phyloP scores from a whole-genome alignment of 2,113 vertebrate species.

The Muntiacus reevesi region DNA sequence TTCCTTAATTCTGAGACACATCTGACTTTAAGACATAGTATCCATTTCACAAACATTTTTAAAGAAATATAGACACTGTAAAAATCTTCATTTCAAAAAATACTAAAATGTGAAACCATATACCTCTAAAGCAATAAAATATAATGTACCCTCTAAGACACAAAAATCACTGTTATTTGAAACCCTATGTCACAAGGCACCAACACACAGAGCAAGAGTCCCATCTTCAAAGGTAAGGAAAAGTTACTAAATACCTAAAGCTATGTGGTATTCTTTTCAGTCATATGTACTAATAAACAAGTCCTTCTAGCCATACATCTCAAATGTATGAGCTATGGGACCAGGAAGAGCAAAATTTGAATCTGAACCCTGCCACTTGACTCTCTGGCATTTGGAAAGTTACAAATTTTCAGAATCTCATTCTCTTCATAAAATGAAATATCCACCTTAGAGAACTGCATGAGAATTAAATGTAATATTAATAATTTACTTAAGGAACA shows the following conservation, averaged over 20 bases:
- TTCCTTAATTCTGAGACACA: conserved; percentile 35
- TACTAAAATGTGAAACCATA: conserved; percentile 18
- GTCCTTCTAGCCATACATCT: neutral
- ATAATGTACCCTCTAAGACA: neutral
- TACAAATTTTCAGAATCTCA: conserved; percentile 18
- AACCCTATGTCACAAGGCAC: neutral
- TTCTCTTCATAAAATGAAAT: conserved; percentile 18
- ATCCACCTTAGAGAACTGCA: neutral
- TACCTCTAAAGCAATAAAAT: conserved; percentile 3
- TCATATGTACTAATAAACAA: neutral
- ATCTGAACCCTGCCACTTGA: neutral
- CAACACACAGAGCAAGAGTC: neutral
- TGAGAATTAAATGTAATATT: neutral
- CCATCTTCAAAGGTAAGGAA: conserved; percentile 4
- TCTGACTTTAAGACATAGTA: conserved; percentile 29
- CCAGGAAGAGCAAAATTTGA: conserved; percentile 26
- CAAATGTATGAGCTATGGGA: neutral
- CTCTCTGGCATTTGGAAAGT: neutral
- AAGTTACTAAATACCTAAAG: conserved; percentile 16
- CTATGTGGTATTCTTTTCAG: neutral
- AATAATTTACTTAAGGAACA: conserved; percentile 30
- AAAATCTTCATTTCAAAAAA: conserved; percentile 48
- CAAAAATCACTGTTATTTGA: conserved; percentile 22
- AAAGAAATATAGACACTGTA: neutral
- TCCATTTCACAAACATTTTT: conserved; percentile 13